A percentile compares a stretch with the other conserved stretches of the same genome.
Conservation (phyloP, 1,140 invertebrate species). For the Aleiodes sp. region DNA sequence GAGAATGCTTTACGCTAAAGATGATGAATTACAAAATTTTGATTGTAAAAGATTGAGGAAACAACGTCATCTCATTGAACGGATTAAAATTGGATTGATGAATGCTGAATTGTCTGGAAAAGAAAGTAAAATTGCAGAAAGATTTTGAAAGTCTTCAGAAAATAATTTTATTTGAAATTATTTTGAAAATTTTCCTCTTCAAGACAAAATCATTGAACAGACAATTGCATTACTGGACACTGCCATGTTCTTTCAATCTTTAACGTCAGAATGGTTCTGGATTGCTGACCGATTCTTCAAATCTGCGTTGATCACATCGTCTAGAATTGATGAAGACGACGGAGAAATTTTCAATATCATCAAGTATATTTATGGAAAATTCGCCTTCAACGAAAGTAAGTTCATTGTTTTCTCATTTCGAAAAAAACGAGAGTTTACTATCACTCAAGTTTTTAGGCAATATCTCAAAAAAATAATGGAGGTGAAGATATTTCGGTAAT, state of each 20-base stretch:
- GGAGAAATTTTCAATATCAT: slow-evolving; percentile 61
- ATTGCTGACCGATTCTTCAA: slow-evolving; percentile 68
- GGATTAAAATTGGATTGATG: slow-evolving; percentile 58
- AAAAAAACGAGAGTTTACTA: too few relatives aligned
- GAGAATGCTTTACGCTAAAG: slow-evolving; percentile 65
- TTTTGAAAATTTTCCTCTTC: slow-evolving; percentile 22
- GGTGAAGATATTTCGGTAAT: not conserved
- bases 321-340: slow-evolving; percentile 59
- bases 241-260: slow-evolving; percentile 63
- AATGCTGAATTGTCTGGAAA: slow-evolving; percentile 57
- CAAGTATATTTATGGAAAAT: slow-evolving; percentile 68
- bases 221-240: slow-evolving; percentile 58
- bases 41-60: slow-evolving; percentile 53
- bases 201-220: slow-evolving; percentile 60
- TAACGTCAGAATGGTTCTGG: slow-evolving; percentile 69
- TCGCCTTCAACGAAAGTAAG: slow-evolving; percentile 65
- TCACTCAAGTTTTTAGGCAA: too few relatives aligned
- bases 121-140: not conserved
- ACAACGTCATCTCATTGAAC: slow-evolving; percentile 59
- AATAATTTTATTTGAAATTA: not conserved
- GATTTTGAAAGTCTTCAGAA: not conserved
- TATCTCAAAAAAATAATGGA: not conserved
- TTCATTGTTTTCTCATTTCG: too few relatives aligned
- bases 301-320: slow-evolving; percentile 58
- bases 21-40: slow-evolving; percentile 50